A percentile compares a stretch with the other conserved stretches of the same genome.
Conservation (phyloP, 2,888 invertebrate genomes). For the Schrankia costaestrigalis region DNA sequence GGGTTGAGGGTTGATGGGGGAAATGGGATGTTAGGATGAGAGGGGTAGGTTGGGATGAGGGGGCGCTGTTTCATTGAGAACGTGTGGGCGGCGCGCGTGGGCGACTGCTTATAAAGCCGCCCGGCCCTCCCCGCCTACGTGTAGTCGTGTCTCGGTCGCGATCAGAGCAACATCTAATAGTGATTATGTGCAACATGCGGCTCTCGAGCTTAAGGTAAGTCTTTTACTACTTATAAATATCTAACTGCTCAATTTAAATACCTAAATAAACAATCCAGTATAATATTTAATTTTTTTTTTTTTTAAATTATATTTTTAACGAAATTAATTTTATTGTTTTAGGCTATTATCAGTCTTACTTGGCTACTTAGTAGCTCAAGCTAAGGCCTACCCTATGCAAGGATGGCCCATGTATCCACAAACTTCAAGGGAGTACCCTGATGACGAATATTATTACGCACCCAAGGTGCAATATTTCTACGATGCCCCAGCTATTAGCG, state of each 20-base stretch:
- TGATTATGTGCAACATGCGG: constrained; percentile 64
- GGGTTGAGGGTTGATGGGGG: constrained; percentile 41
- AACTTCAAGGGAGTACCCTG: constrained; percentile 72
- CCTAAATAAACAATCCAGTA: not conserved
- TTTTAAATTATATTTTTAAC: constrained; percentile 1
- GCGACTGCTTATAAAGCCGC: constrained; percentile 72
- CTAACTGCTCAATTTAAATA: constrained; percentile 1
- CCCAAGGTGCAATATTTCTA: constrained; percentile 76
- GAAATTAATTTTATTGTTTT: constrained; percentile 38
- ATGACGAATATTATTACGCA: constrained; percentile 80
- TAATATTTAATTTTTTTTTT: not conserved
- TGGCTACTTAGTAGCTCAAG: constrained; percentile 72
- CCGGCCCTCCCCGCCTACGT: constrained; percentile 56
- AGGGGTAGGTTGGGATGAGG: constrained; percentile 37
- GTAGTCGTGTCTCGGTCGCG: constrained; percentile 62
- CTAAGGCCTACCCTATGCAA: constrained; percentile 66
- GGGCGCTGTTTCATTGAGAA: constrained; percentile 83
- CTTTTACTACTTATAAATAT: constrained; percentile 3
- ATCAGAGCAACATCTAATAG: constrained; percentile 43
- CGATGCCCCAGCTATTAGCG: constrained; percentile 58
- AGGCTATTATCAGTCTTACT: constrained; percentile 65
- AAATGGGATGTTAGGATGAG: constrained; percentile 33
- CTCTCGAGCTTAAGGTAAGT: constrained; percentile 62
- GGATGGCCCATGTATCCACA: constrained; percentile 75
- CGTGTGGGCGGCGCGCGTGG: constrained; percentile 83